A percentile compares a stretch with the other conserved stretches of the same genome.
These are phyloP conservation scores for Macheiramphus alcinus DNA, from an alignment of 2,113 vertebrate genomes.

Conservation along the genomic window DNA sequence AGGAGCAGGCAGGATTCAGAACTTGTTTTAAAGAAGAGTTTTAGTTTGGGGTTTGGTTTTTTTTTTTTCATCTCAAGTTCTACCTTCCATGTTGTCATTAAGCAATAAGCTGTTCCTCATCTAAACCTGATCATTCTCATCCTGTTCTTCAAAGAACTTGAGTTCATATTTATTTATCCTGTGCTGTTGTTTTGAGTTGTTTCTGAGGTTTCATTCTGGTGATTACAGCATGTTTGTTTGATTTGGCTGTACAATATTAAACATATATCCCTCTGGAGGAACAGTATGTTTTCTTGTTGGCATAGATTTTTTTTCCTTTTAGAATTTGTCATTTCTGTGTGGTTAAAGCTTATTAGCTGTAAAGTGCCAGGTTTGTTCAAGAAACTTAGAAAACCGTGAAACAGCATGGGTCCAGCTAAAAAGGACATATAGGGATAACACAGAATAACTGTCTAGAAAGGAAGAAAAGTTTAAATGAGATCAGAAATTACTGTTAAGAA, in stretches of 20 bases:
- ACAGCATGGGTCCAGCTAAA: not conserved
- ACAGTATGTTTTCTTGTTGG: constrained; percentile 30
- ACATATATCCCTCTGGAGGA: constrained; percentile 28
- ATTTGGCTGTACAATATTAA: constrained; percentile 41
- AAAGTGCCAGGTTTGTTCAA: constrained; percentile 4
- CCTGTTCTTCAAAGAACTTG: constrained; percentile 7
- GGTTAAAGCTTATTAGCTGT: not conserved
- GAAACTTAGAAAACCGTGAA: not conserved
- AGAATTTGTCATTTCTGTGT: not conserved
- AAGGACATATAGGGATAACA: not conserved
- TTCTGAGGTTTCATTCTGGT: constrained; percentile 42
- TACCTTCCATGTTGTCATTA: not conserved
- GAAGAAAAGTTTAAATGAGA: not conserved
- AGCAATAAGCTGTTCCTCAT: not conserved
- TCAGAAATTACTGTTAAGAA: not conserved
- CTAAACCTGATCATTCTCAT: not conserved
- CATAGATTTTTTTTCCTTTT: not conserved
- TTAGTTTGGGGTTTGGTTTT: not conserved
- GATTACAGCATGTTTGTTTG: constrained; percentile 54
- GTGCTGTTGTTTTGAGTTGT: constrained; percentile 22
- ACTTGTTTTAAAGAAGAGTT: not conserved
- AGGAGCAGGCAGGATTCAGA: not conserved
- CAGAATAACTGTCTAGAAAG: not conserved
- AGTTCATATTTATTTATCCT: constrained; percentile 58
- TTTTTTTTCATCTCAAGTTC: not conserved